A percentile compares a stretch with the other conserved stretches of the same genome.
These are phyloP conservation scores for Heteromormyrus szaboi DNA, from an alignment of 2,797 vertebrate genomes.

Conservation along the genomic window DNA sequence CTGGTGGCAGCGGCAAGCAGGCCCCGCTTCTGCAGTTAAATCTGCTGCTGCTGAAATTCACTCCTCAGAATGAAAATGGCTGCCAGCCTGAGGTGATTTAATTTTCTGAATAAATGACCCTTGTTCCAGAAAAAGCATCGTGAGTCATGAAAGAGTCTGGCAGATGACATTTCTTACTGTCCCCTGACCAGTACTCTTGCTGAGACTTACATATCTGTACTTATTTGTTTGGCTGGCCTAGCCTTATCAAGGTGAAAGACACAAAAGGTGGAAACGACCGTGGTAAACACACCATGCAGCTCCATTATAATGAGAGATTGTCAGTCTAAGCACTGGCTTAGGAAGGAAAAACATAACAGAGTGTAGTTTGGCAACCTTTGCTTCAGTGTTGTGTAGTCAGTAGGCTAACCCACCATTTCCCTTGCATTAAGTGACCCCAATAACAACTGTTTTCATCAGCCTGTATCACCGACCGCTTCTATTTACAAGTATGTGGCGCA, in stretches of 20 bases:
- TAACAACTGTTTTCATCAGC: neutral
- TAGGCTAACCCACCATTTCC: neutral
- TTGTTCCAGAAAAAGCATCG: neutral
- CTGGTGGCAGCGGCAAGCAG: too few relatives aligned
- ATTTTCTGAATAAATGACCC: neutral
- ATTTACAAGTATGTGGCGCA: neutral
- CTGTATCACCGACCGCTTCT: neutral
- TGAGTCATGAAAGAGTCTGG: neutral
- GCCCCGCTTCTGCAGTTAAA: neutral
- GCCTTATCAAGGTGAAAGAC: neutral
- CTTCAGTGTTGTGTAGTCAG: neutral
- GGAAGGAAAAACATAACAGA: neutral
- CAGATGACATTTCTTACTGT: neutral
- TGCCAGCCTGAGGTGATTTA: neutral
- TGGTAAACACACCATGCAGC: neutral
- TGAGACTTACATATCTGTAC: neutral
- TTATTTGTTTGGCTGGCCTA: neutral
- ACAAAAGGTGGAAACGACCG: neutral
- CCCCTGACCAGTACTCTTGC: neutral
- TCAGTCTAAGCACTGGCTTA: neutral
- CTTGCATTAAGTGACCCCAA: neutral
- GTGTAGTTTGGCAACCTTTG: neutral
- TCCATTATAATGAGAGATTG: neutral
- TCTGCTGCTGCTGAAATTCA: neutral
- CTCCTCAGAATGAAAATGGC: neutral